Percentiles rank a stretch among this genome's conserved stretches.
These are phyloP conservation scores for Toxostoma redivivum DNA, from an alignment of 2,113 vertebrate species.

Conservation along the genomic window DNA sequence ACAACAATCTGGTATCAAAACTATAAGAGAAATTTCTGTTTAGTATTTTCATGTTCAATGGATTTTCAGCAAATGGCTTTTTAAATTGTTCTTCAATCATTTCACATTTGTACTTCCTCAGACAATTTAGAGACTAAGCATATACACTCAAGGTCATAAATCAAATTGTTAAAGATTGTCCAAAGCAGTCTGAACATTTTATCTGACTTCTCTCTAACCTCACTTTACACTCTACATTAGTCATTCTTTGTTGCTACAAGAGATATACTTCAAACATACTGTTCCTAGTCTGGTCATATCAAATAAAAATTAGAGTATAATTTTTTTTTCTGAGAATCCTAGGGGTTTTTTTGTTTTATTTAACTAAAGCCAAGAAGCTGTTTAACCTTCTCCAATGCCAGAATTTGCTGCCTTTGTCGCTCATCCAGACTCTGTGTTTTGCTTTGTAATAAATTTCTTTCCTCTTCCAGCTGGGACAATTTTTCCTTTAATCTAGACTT, in stretches of 20 bases:
- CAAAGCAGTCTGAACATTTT: not conserved
- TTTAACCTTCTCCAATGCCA: constrained; percentile 89
- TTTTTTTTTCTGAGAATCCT: not conserved
- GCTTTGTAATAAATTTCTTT: constrained; percentile 85
- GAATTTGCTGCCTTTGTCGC: constrained; percentile 88
- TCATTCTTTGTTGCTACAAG: not conserved
- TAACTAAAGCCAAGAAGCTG: not conserved
- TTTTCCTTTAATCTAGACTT: constrained; percentile 91
- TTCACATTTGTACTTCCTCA: not conserved
- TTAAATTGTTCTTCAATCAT: not conserved
- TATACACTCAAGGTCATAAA: not conserved
- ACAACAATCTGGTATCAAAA: not conserved
- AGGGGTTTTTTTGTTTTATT: not conserved
- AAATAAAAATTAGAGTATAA: not conserved
- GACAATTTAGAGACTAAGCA: not conserved
- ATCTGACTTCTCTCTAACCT: not conserved
- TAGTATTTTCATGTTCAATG: not conserved
- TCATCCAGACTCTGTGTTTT: constrained; percentile 90
- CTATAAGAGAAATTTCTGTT: not conserved
- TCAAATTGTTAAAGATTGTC: not conserved
- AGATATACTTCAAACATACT: not conserved
- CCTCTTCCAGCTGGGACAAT: constrained; percentile 89
- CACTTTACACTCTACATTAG: not conserved
- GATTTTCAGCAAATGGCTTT: not conserved
- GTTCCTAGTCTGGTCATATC: not conserved